Base-by-base conservation (phyloP, 2,888 invertebrate species). In the Drosophila basisetae region DNA sequence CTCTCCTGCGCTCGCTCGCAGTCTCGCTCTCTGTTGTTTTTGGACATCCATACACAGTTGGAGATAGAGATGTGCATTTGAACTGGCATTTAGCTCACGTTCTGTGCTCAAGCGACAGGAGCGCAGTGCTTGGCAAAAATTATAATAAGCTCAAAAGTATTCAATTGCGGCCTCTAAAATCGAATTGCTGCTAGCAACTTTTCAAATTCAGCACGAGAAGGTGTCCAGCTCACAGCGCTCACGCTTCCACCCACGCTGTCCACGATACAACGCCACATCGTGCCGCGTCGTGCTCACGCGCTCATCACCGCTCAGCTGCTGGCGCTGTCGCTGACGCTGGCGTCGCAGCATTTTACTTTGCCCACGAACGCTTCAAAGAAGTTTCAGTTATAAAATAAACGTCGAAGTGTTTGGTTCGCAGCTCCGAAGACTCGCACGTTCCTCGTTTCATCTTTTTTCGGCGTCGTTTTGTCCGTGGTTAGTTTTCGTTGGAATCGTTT, bases 311-410 rank as follows among this genome's bases (percentile, higher is more conserved):
- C 68, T 70, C 83, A 80, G 80, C 81, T 73, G 73, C 72, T 71
- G 65, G 35, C 68, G 73, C 78, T 71, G 79, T 33, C 64, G 61
- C 67, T 59, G 53, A 13, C 68, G 68, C 50, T 63, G 59, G 56
- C 63, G 59, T 59, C 31, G 49, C 59, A 71, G 69, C 77, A 69
- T 70, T 79, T 80, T 74, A 64, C 78, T 70, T 75, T 79, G 76
- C 65, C 37, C 68, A 58, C 56, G 55, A 74, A 59, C 65, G 72
- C 61, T 53, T 72, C 70, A 68, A 60, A 74, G 71, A 75, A 71
- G 80, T 83, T 87, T 90, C 85, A 91, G 91, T 91, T 88, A 82
- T 80, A 77, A 78, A 77, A 78, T 77, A 72, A 72, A 78, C 82
- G 78, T 75, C 76, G 74, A 76, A 83, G 82, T 79, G 84, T 75